Conservation (phyloP, 2,888 invertebrate species). For the Cantharis lateralis region DNA sequence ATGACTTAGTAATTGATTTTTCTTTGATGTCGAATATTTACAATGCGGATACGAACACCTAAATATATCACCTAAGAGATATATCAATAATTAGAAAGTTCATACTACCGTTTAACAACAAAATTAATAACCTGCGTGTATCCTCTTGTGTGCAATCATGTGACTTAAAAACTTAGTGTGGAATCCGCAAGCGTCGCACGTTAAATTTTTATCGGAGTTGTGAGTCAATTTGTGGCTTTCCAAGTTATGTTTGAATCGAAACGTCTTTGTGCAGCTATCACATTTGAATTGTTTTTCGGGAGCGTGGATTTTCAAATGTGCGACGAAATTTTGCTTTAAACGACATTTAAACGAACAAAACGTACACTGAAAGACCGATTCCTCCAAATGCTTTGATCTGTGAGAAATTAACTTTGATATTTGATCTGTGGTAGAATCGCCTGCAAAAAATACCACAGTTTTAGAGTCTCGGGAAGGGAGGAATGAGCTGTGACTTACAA, state of each 20-base stretch:
- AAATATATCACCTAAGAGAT: conserved; percentile 61
- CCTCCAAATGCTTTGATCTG: conserved; percentile 61
- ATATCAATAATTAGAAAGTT: not conserved
- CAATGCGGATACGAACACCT: conserved; percentile 66
- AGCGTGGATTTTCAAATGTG: conserved; percentile 64
- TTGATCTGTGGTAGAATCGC: conserved; percentile 52
- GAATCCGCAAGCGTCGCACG: conserved; percentile 71
- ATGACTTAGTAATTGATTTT: conserved; percentile 67
- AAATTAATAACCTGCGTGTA: conserved; percentile 60
- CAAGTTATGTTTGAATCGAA: conserved; percentile 63
- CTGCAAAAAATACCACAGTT: conserved; percentile 35
- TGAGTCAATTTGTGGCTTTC: conserved; percentile 64
- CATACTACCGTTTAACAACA: not conserved
- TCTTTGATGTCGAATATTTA: conserved; percentile 67
- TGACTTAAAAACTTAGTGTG: conserved; percentile 69
- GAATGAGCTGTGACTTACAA: conserved; percentile 55
- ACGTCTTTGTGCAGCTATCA: conserved; percentile 63
- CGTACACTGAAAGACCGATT: conserved; percentile 57
- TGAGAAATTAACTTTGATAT: conserved; percentile 65
- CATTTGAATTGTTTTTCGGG: conserved; percentile 64
- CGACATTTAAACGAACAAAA: conserved; percentile 64
- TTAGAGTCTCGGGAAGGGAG: not conserved
- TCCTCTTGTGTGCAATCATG: conserved; percentile 66
- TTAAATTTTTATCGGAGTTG: conserved; percentile 60
- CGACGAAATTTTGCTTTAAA: conserved; percentile 61